Conservation (phyloP, 2,888 invertebrate genomes). For the Laspeyria flexula region DNA sequence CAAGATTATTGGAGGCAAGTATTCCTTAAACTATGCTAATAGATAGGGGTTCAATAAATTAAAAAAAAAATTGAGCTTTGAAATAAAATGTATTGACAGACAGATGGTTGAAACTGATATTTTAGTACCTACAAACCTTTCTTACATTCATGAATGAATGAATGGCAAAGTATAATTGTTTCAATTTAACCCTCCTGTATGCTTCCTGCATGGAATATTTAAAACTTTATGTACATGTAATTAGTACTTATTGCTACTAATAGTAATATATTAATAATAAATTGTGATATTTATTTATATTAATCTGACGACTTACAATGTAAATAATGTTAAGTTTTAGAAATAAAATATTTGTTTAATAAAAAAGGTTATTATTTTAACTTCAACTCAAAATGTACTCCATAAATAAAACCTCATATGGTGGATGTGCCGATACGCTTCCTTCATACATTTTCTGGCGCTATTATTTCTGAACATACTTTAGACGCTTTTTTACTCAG, state of each 20-base stretch:
- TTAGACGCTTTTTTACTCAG: no score
- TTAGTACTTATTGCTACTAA: conserved; percentile 27
- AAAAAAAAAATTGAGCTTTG: no score
- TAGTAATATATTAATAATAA: conserved; percentile 36
- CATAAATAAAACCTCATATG: no score
- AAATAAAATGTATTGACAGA: no score
- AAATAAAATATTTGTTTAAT: conserved; percentile 56
- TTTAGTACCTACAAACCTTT: no score
- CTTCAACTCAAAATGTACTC: no score
- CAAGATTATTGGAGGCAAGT: neutral
- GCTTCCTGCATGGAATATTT: neutral
- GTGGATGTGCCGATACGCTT: no score
- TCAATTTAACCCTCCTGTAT: no score
- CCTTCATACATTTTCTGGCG: no score
- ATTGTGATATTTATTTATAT: conserved; percentile 47
- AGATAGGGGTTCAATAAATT: neutral
- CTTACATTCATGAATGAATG: neutral
- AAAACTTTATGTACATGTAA: conserved; percentile 8
- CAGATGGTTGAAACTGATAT: no score
- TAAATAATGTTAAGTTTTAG: conserved; percentile 69
- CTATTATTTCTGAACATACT: no score
- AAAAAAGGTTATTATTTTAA: neutral
- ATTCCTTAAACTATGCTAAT: neutral
- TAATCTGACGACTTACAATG: conserved; percentile 49
- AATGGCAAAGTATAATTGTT: no score